Base-by-base conservation (phyloP, 2,888 invertebrate species). In the Acanthosoma haemorrhoidale region DNA sequence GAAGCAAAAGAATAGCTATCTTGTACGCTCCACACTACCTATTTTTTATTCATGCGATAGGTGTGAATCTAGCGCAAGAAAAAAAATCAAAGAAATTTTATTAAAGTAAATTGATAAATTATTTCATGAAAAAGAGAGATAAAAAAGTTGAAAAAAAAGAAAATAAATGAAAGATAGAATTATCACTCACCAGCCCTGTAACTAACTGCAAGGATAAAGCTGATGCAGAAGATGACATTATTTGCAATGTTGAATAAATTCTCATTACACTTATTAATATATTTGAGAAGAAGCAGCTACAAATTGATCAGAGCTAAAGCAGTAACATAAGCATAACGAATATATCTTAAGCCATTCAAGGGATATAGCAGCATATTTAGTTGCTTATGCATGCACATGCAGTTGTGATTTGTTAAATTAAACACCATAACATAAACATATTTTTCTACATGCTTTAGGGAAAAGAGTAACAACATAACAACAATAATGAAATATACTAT, bases 1-100 rank as follows among this genome's bases (percentile, higher is more conserved):
- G 71, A 72, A 72, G 71, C 71, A 70, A 41, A 29, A 58, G 57
- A 60, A 60, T 51, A 66, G 59, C 61, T 31, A 31, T 60, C 63
- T 58, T 38, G 63, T 43, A 60, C 25, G 31, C 34, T 69, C 34
- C 64, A 66, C 60, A 72, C 71, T 70, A 68, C 68, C 59, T 68
- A 31, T 69, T 69, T 60, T 68, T 70, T 70, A 51, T 70, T 39
- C 59, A 64, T 57, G 68, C 60, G 68, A 32, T 34, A 67, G 25
- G 34, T 61, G 61, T 57, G 68, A 43, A 61, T 68, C 63, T 68
- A 59, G 29, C 18, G 57, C 39, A 66, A 16, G 39, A 41, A 32
- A 41, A 60, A 63, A 69, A 38, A 39, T 36, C 36, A 34, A 59
- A 58, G 29, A 59, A 57, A 18, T 29, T 39, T 6, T 36, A 61